Evolutionary conservation across 2,113 vertebrate genomes (phyloP).

Genomic region (Noctilio leporinus): DNA sequence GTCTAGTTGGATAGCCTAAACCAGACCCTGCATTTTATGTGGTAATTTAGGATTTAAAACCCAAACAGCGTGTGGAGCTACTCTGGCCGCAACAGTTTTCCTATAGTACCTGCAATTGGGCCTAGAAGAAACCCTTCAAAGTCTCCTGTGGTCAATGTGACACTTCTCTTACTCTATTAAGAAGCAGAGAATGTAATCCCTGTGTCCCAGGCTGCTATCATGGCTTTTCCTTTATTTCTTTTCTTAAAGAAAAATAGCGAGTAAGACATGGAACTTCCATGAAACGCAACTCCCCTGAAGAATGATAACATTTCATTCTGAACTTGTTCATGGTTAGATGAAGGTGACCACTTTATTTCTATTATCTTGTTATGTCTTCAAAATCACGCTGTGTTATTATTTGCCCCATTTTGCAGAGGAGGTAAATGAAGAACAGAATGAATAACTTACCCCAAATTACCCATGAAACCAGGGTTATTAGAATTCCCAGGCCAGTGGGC

Average conservation of each 20-base stretch:
- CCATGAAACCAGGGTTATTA: conserved; percentile 48
- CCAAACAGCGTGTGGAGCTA: background rate
- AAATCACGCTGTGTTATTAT: background rate
- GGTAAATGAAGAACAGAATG: conserved; percentile 42
- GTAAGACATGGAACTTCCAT: background rate
- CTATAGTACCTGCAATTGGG: no score
- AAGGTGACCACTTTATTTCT: background rate
- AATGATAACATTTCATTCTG: background rate
- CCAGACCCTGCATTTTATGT: background rate
- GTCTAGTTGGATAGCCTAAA: background rate
- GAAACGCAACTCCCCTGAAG: background rate
- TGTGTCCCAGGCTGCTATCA: background rate
- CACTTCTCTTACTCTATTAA: background rate
- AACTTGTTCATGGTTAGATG: background rate
- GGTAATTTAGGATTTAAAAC: background rate
- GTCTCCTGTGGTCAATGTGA: background rate
- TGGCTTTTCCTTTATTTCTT: background rate
- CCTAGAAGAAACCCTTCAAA: background rate
- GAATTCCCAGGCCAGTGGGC: background rate
- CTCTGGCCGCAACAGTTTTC: background rate
- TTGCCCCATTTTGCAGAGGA: conserved; percentile 20
- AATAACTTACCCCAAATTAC: conserved; percentile 45
- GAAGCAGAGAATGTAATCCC: background rate
- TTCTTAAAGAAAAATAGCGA: background rate
- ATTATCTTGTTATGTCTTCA: conserved; percentile 40